Evolutionary conservation across 2,113 vertebrate species (phyloP).

Genomic region (Phrynosoma blainvillii): DNA sequence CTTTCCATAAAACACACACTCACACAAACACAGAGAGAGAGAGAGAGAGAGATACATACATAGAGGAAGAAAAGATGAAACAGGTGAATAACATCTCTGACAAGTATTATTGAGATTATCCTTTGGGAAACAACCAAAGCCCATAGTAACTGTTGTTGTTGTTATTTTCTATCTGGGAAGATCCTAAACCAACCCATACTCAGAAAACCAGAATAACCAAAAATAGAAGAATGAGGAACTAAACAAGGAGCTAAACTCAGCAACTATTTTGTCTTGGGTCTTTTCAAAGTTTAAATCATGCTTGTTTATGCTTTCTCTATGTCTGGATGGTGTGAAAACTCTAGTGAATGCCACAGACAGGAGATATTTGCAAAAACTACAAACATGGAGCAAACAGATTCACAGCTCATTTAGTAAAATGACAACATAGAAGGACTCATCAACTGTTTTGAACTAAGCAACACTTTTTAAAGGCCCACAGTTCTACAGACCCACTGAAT

Average conservation of each 20-base stretch:
- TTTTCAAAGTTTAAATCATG: not conserved
- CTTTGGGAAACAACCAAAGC: too few relatives aligned
- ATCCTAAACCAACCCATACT: not conserved
- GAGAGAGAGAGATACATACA: too few relatives aligned
- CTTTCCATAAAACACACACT: too few relatives aligned
- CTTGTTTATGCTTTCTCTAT: not conserved
- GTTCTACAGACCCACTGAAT: not conserved
- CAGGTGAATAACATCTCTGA: not conserved
- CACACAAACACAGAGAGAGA: too few relatives aligned
- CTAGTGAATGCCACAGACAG: not conserved
- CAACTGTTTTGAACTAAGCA: not conserved
- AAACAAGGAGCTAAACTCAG: not conserved
- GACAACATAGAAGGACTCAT: not conserved
- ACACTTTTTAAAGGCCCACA: not conserved
- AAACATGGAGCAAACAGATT: not conserved
- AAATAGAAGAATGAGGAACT: not conserved
- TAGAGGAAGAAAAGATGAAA: too few relatives aligned
- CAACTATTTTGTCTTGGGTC: not conserved
- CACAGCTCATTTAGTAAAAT: not conserved
- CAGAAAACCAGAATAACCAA: not conserved
- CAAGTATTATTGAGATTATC: not conserved
- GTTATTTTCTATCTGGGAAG: not conserved
- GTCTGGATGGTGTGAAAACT: not conserved
- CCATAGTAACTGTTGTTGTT: not conserved
- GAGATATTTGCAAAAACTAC: not conserved